These are phyloP conservation scores for Hetaerina titia DNA, from an alignment of 2,888 invertebrate species.

Conservation along the genomic window DNA sequence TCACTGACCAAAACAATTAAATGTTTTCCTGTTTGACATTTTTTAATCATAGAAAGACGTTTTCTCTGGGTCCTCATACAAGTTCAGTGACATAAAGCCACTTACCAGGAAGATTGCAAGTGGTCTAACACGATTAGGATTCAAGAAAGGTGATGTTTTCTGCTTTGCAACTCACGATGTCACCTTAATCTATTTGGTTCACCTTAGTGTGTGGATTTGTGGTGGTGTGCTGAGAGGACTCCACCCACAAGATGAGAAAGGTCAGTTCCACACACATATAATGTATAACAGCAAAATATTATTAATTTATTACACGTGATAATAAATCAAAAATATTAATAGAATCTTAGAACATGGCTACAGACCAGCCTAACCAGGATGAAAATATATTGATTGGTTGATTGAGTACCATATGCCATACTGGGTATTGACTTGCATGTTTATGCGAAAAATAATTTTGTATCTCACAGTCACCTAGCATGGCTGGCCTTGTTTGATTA, in stretches of 20 bases:
- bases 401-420: no score
- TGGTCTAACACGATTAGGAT: constrained; percentile 27
- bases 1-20: neutral
- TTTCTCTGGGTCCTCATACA: neutral
- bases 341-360: no score
- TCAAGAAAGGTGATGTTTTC: constrained; percentile 39
- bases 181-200: constrained; percentile 5
- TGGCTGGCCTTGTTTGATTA: no score
- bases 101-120: constrained; percentile 24
- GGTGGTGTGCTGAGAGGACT: neutral
- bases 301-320: no score
- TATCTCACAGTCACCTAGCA: no score
- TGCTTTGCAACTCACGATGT: neutral
- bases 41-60: neutral
- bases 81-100: neutral
- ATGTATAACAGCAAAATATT: no score
- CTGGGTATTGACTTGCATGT: no score
- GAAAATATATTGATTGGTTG: no score
- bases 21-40: neutral
- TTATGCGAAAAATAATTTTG: no score
- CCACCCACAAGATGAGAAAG: neutral
- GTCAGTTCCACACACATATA: neutral
- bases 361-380: no score
- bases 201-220: constrained; percentile 34
- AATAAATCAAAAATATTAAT: no score